Conservation (phyloP, 2,113 vertebrate genomes). For the Seriola rivoliana region DNA sequence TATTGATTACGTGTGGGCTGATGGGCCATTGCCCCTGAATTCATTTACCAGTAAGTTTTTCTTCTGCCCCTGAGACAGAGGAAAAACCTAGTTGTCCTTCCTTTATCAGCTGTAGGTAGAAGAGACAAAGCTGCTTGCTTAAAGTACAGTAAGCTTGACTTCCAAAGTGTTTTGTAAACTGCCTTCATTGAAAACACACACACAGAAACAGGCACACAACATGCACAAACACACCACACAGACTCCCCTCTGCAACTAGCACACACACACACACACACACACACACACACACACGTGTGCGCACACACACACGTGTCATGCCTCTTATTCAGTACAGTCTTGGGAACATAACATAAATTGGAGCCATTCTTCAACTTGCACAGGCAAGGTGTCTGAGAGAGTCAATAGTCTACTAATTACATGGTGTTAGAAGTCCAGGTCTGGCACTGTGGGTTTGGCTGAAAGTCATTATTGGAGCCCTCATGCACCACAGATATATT, state of each 20-base stretch:
- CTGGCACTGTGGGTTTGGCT: constrained; percentile 55
- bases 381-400: constrained; percentile 53
- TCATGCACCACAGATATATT: constrained; percentile 59
- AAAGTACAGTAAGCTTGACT: constrained; percentile 20
- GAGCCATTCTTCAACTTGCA: constrained; percentile 62
- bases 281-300: constrained; percentile 5
- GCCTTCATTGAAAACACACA: constrained; percentile 3
- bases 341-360: constrained; percentile 68
- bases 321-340: constrained; percentile 60
- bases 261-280: constrained; percentile 18
- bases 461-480: constrained; percentile 61
- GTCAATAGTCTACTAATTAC: constrained; percentile 73
- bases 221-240: constrained; percentile 2
- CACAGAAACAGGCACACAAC: constrained; percentile 5
- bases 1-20: constrained; percentile 53
- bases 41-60: constrained; percentile 42
- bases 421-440: constrained; percentile 60
- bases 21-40: constrained; percentile 29
- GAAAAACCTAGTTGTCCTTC: no score
- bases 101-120: constrained; percentile 16
- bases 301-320: constrained; percentile 35
- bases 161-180: constrained; percentile 1
- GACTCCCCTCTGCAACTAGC: constrained; percentile 28
- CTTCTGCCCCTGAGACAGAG: constrained; percentile 17
- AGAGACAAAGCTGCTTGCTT: constrained; percentile 23